Evolutionary conservation across 1,140 invertebrate species (phyloP).

Genomic region (Drosophila rhopaloa): DNA sequence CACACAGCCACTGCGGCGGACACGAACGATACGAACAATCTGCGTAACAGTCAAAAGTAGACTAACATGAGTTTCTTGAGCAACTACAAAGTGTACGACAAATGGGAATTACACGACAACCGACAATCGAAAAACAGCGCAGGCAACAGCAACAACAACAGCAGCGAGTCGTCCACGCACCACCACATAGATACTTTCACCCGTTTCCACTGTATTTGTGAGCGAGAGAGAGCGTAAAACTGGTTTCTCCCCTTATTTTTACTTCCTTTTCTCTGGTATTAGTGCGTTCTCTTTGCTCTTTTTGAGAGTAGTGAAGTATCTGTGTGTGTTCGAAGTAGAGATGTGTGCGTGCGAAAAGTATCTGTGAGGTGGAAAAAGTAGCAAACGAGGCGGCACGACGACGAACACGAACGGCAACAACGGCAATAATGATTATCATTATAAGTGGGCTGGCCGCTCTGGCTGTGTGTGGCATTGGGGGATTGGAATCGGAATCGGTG

Average conservation of each 20-base stretch:
- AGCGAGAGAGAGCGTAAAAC: slow-evolving; percentile 49
- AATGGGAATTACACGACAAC: slow-evolving; percentile 85
- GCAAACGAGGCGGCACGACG: slow-evolving; percentile 58
- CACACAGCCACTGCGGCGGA: slow-evolving; percentile 29
- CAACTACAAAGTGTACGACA: slow-evolving; percentile 85
- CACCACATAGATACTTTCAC: slow-evolving; percentile 35
- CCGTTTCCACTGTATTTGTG: slow-evolving; percentile 5
- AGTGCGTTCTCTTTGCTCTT: slow-evolving; percentile 19
- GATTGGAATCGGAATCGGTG: slow-evolving; percentile 7
- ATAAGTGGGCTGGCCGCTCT: slow-evolving; percentile 79
- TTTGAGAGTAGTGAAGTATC: slow-evolving; percentile 10
- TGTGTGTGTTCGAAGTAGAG: slow-evolving; percentile 6
- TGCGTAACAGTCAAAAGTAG: slow-evolving; percentile 85
- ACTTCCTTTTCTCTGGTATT: slow-evolving; percentile 2
- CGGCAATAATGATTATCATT: slow-evolving; percentile 84
- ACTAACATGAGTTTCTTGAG: slow-evolving; percentile 85
- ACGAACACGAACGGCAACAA: slow-evolving; percentile 71
- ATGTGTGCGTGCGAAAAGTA: slow-evolving; percentile 22
- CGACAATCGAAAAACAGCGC: slow-evolving; percentile 81
- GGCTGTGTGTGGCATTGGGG: slow-evolving; percentile 38
- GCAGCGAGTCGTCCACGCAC: slow-evolving; percentile 12
- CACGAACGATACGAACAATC: slow-evolving; percentile 81
- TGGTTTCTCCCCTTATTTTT: slow-evolving; percentile 60
- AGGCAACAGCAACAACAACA: slow-evolving; percentile 66
- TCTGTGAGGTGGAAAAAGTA: slow-evolving; percentile 64